Base-by-base conservation (phyloP, 2,888 invertebrate species). In the Synergus laeviventris region DNA sequence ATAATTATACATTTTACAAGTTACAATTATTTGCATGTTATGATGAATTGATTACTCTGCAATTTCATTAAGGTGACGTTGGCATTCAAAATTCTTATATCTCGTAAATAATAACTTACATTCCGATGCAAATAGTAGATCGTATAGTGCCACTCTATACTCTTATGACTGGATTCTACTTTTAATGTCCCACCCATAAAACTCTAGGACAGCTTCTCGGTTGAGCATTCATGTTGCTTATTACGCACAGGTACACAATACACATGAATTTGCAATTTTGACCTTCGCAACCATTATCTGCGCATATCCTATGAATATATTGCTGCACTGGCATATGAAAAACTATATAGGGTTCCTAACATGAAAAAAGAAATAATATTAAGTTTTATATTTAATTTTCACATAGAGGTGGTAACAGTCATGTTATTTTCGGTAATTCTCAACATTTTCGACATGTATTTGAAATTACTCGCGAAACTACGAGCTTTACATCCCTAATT, bases 51-150 rank as follows among this genome's bases (percentile, higher is more conserved):
- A 61, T 61, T 64, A 42, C 42, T 18, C 21, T 70, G 18, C 4
- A 49, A 36, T 70, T 70, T 16, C 1, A 70, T 49, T 36, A 49
- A 70, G 45, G 16, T 9, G 2, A 1, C 18, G 12, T 21, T 24
- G 36, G 21, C 49, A 31, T 49, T 36, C 3, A 21, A 31, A 49
- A 49, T n/a, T 16, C 49, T 70, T 36, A n/a, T 59, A 66, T 45
- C 14, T n/a, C 31, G 12, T 1, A 0, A 24, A 12, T 38, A 18
- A 12, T 38, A 18, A 21, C 21, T 31, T 49, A 49, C n/a, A 36
- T 49, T 70, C 70, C 31, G 31, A 70, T 70, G n/a, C 9, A 70
- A 49, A 49, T 49, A 54, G 70, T 49, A 70, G 70, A 70, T 49
- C 49, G 11, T 1, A 66, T 31, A 49, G n/a, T 24, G n/a, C 4